Percentiles rank a stretch among this genome's conserved stretches.
Evolutionary conservation across 2,888 invertebrate species (phyloP).

Genomic region (Pseudococcus jackbeardsleyi): DNA sequence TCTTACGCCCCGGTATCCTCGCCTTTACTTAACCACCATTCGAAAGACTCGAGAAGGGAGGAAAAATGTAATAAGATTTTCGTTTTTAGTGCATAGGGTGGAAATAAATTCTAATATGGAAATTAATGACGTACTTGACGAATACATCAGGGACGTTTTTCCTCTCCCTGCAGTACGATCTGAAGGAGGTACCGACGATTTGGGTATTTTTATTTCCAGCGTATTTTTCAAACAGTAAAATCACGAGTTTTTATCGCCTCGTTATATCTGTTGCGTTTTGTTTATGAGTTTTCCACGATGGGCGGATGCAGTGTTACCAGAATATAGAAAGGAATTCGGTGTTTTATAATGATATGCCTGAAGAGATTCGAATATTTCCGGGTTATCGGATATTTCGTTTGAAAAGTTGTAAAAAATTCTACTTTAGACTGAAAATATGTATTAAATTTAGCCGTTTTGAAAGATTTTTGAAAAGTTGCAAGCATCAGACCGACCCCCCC

Average conservation of each 20-base stretch:
- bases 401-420: no score
- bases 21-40: not conserved
- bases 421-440: no score
- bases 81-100: constrained; percentile 1
- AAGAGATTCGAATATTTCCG: no score
- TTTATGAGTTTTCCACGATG: constrained; percentile 8
- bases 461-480: no score
- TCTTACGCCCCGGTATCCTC: not conserved
- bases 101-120: constrained; percentile 31
- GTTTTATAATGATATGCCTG: no score
- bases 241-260: not conserved
- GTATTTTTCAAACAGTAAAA: constrained; percentile 31
- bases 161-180: not conserved
- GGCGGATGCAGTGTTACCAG: not conserved
- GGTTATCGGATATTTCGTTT: no score
- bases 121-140: constrained; percentile 16
- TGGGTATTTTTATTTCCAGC: constrained; percentile 8
- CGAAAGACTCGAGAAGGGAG: constrained; percentile 4
- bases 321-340: not conserved
- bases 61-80: constrained; percentile 5
- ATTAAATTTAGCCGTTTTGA: no score
- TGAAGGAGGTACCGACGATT: not conserved
- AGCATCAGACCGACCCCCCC: no score
- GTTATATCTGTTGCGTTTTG: constrained; percentile 33
- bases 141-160: constrained; percentile 20